A percentile compares a stretch with the other conserved stretches of the same genome.
These are phyloP conservation scores for Mallotus villosus DNA, from an alignment of 2,797 vertebrate genomes.

Conservation along the genomic window DNA sequence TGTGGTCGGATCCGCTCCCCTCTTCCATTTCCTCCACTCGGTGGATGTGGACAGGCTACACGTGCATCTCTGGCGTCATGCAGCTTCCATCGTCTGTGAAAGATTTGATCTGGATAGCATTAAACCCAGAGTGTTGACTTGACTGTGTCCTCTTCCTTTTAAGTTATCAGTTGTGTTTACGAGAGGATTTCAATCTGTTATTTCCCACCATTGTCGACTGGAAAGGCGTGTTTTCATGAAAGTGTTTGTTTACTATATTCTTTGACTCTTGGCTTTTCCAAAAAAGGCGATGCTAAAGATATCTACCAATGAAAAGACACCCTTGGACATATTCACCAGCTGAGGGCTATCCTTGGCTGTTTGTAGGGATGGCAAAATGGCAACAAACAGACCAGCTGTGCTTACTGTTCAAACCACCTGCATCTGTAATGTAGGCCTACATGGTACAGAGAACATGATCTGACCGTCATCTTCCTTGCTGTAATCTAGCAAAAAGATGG, in stretches of 20 bases:
- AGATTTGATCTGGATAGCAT: not conserved
- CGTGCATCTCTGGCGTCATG: slow-evolving; percentile 30
- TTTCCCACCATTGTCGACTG: slow-evolving; percentile 42
- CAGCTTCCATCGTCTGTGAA: slow-evolving; percentile 8
- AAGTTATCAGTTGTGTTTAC: slow-evolving; percentile 19
- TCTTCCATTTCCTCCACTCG: slow-evolving; percentile 13
- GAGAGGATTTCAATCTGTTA: not conserved
- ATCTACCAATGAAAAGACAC: slow-evolving; percentile 15
- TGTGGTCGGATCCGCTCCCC: slow-evolving; percentile 37
- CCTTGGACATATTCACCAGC: slow-evolving; percentile 50
- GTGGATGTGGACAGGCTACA: slow-evolving; percentile 19
- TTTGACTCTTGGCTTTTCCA: slow-evolving; percentile 37
- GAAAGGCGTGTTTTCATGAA: slow-evolving; percentile 26
- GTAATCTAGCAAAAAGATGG: slow-evolving; percentile 22
- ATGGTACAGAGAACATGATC: not conserved
- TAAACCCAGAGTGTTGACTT: not conserved
- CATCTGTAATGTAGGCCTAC: slow-evolving; percentile 26
- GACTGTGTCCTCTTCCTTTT: slow-evolving; percentile 7
- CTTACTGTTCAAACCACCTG: slow-evolving; percentile 15
- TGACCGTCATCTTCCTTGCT: slow-evolving; percentile 13
- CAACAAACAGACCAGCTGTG: slow-evolving; percentile 24
- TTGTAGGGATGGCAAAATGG: slow-evolving; percentile 45
- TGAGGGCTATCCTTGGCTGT: slow-evolving; percentile 21
- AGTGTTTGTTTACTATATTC: slow-evolving; percentile 29
- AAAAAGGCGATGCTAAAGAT: slow-evolving; percentile 31